Evolutionary conservation across 2,888 invertebrate genomes (phyloP), one percentile per base, ranked within the genome.

Genomic region (Aporophyla nigra): DNA sequence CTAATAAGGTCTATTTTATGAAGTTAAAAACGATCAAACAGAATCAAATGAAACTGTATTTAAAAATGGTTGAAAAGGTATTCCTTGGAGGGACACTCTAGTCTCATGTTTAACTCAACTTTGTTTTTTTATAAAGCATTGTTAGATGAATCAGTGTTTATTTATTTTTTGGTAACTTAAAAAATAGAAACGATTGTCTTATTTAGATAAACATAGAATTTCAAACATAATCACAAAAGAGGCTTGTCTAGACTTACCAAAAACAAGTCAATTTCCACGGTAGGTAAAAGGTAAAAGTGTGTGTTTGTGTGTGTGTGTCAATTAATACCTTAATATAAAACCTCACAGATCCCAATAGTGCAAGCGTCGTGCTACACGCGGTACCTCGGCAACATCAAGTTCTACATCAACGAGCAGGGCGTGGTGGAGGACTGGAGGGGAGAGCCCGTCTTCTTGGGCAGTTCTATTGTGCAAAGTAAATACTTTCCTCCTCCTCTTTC

Each of bases 381-480:
- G 90, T 99, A 98, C 92, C 94, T 99, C 59, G 99, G 99, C 19
- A 97, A 98, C 91, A 96, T 99, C 69, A 97, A 97, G 46, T 97
- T 99, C 1, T 97, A 93, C 86, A 98, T 98, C 90, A 97, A 99
- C 92, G 95, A 97, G 0, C 89, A 96, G 0, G 98, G 98, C 9
- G 97, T 97, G 79, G 94, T 98, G 1, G 93, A 95, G 12, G 89
- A 93, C 14, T 98, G 98, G 97, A 95, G 97, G n/a, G 99, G 99
- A 1, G 97, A 97, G 74, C 98, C 98, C 0, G 97, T 98, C 78
- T 98, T 97, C 86, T 92, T 98, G 89, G 97, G 97, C 56, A 90
- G 93, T 0, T 96, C 97, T 62, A 96, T 98, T n/a, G 93, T 97
- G 19, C 96, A 98, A 97, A 98, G 98, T 98, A 27, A 49, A 19